A percentile compares a stretch with the other conserved stretches of the same genome.
Evolutionary conservation across 2,113 vertebrate genomes (phyloP).

Genomic region (Festucalex cinctus): DNA sequence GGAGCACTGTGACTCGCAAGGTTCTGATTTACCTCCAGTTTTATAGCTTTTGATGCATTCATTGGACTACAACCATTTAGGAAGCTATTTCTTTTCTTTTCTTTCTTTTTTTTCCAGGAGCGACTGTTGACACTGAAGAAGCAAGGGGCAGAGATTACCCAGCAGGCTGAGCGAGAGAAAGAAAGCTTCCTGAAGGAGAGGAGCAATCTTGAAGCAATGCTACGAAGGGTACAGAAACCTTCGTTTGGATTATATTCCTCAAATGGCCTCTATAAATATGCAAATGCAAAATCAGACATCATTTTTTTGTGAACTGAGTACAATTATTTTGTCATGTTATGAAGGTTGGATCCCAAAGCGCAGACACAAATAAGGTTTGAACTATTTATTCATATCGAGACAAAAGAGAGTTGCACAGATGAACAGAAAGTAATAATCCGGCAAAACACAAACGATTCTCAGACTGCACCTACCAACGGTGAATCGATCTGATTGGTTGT

Average conservation of each 20-base stretch:
- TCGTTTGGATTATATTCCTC: not conserved
- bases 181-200: slow-evolving; percentile 92
- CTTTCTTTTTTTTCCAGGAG: slow-evolving; percentile 82
- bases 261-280: not conserved
- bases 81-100: not conserved
- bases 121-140: slow-evolving; percentile 89
- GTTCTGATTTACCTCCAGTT: slow-evolving; percentile 43
- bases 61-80: not conserved
- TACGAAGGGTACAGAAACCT: slow-evolving; percentile 79
- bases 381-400: too few species aligned
- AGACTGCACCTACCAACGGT: too few species aligned
- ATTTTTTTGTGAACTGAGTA: too few species aligned
- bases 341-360: too few species aligned
- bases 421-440: too few species aligned
- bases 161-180: slow-evolving; percentile 90
- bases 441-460: too few species aligned
- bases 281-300: too few species aligned
- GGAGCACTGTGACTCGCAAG: slow-evolving; percentile 85
- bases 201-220: slow-evolving; percentile 86
- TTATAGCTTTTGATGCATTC: too few species aligned
- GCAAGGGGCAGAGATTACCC: slow-evolving; percentile 85
- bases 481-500: too few species aligned
- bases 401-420: too few species aligned
- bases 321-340: too few species aligned
- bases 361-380: too few species aligned